A percentile compares a stretch with the other conserved stretches of the same genome.
These are phyloP conservation scores for Ophion obscuratus DNA, from an alignment of 2,888 invertebrate species.

Conservation along the genomic window DNA sequence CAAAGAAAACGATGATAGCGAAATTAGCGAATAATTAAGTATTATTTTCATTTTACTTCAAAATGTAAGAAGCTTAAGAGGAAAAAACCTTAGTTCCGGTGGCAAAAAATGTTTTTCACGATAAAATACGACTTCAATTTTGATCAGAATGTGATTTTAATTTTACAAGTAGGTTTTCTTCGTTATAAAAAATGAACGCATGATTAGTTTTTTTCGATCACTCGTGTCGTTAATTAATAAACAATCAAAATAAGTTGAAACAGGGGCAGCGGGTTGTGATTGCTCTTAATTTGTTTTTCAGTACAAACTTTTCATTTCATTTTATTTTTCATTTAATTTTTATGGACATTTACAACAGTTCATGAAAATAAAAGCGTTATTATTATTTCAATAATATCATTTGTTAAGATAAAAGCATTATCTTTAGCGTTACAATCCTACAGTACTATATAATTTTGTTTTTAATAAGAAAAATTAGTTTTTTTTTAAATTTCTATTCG, in stretches of 20 bases:
- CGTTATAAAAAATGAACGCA: neutral
- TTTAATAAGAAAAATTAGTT: too few species aligned
- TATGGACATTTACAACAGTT: neutral
- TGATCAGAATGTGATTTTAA: neutral
- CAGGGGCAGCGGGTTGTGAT: neutral
- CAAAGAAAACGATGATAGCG: neutral
- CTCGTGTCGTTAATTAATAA: neutral
- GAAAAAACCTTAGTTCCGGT: slow-evolving; percentile 1
- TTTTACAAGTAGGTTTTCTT: neutral
- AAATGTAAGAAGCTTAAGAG: neutral
- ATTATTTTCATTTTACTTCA: slow-evolving; percentile 6
- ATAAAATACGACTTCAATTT: neutral
- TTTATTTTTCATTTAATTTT: too few species aligned
- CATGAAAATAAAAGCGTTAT: slow-evolving; percentile 1
- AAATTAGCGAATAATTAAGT: slow-evolving; percentile 4
- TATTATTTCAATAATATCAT: slow-evolving; percentile 3
- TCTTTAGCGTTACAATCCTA: neutral
- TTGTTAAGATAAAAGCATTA: slow-evolving; percentile 9
- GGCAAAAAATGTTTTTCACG: neutral
- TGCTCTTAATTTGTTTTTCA: slow-evolving; percentile 1
- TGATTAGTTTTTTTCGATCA: neutral
- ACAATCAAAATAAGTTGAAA: neutral
- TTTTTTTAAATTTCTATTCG: too few species aligned
- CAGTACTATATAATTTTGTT: neutral
- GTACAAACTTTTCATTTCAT: slow-evolving; percentile 2